phyloP scores from a whole-genome alignment of 2,888 invertebrate species.

The Steinernema scapterisci region DNA sequence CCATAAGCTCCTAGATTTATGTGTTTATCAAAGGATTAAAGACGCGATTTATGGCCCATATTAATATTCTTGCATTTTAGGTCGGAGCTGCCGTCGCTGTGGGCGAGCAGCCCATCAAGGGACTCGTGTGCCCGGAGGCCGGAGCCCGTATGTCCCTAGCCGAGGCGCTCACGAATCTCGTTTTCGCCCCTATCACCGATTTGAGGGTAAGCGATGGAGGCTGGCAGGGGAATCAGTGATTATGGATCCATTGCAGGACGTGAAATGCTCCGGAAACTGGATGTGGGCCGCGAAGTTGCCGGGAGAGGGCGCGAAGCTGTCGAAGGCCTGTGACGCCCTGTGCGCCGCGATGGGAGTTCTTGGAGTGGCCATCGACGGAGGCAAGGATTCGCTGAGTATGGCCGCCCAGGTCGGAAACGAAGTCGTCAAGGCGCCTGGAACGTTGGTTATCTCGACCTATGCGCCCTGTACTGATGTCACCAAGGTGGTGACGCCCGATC shows the following conservation, averaged over 20 bases:
- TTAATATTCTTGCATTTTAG: conserved; percentile 54
- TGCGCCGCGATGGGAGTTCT: conserved; percentile 81
- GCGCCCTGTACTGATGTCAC: conserved; percentile 90
- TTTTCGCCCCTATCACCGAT: conserved; percentile 74
- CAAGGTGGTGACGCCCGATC: conserved; percentile 84
- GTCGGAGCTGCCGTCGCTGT: conserved; percentile 91
- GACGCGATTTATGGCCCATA: conserved; percentile 10
- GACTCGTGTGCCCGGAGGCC: conserved; percentile 80
- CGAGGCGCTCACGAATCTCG: conserved; percentile 90
- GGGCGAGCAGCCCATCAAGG: conserved; percentile 95
- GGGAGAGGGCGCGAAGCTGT: conserved; percentile 86
- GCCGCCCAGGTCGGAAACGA: conserved; percentile 74
- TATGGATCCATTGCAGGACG: conserved; percentile 74
- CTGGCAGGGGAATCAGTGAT: no score
- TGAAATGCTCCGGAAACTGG: conserved; percentile 99
- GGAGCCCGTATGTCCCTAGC: conserved; percentile 93
- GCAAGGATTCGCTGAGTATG: conserved; percentile 97
- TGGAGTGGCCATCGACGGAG: conserved; percentile 90
- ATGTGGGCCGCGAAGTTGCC: conserved; percentile 98
- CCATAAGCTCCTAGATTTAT: neutral
- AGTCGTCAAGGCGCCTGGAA: conserved; percentile 74
- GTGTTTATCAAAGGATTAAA: conserved; percentile 16
- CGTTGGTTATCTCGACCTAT: conserved; percentile 92
- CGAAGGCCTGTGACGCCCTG: conserved; percentile 85
- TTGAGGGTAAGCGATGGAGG: conserved; percentile 69